These are phyloP conservation scores for Neoaliturus tenellus DNA, from an alignment of 2,888 invertebrate genomes.

Conservation along the genomic window DNA sequence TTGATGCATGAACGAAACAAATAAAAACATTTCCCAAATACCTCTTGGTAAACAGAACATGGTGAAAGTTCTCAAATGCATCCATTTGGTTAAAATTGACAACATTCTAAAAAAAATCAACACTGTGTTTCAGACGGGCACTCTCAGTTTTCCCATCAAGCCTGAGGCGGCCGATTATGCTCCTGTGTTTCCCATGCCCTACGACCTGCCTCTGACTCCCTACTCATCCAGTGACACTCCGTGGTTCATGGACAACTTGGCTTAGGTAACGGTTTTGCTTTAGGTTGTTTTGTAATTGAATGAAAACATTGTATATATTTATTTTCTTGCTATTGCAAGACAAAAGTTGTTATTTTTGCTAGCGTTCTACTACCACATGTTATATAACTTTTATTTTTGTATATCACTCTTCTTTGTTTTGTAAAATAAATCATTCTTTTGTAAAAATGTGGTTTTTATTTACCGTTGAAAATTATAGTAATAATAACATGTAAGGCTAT, in stretches of 20 bases:
- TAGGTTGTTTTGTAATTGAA: too few relatives aligned
- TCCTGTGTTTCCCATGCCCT: constrained; percentile 81
- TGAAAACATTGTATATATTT: neutral
- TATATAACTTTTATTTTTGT: neutral
- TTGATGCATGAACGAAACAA: too few relatives aligned
- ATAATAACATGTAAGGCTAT: too few relatives aligned
- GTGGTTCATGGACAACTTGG: constrained; percentile 73
- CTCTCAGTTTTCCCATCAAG: constrained; percentile 77
- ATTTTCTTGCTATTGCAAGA: too few relatives aligned
- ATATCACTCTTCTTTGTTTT: neutral
- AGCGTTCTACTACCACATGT: too few relatives aligned
- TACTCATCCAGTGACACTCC: constrained; percentile 83
- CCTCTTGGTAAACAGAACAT: too few relatives aligned
- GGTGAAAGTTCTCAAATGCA: too few relatives aligned
- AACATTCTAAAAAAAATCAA: too few relatives aligned
- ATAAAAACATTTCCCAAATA: too few relatives aligned
- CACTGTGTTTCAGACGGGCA: constrained; percentile 77
- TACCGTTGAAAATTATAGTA: too few relatives aligned
- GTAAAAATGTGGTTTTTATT: neutral
- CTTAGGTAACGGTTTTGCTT: neutral
- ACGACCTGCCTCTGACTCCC: constrained; percentile 86
- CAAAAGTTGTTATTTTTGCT: too few relatives aligned
- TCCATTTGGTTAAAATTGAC: too few relatives aligned
- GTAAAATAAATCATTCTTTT: neutral
- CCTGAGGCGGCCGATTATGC: constrained; percentile 62